Base-by-base conservation (phyloP, 1,140 invertebrate species). In the Steinernema feltiae region DNA sequence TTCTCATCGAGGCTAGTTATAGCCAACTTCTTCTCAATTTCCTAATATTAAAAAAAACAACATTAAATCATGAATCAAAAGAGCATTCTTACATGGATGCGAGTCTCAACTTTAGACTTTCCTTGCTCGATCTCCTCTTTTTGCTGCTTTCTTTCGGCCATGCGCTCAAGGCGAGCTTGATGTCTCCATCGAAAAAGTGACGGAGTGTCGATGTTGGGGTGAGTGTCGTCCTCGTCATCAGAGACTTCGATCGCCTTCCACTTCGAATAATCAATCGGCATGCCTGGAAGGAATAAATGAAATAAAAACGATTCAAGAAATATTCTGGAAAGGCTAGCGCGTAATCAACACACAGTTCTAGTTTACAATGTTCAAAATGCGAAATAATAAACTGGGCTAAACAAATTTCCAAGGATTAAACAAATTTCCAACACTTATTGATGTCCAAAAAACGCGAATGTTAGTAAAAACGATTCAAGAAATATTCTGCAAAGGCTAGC, bases 211-310 rank as follows among this genome's bases (percentile, higher is more conserved):
- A 99, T 97, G 86, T 99, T 99, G 69, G 97, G 97, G 90, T 99
- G 97, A 70, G 94, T 97, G 84, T 99, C 97, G 90, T 99, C 97
- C 90, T 99, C 97, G 90, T 99, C 97, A 88, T 99, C 97, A 30
- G 95, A 98, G 82, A 99, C 80, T 32, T 81, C 80, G 35, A 81
- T 81, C n/a, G 77, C 69, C 72, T 81, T 80, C 80, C 80, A 81
- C 73, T 81, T 81, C 7, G 75, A 78, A 71, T 81, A 81, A 46
- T 81, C 80, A 35, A 81, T 80, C 21, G 80, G 80, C 80, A 81
- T 81, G 53, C 24, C 53, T 63, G 53, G 24, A 63, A 63, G 24
- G 53, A 27, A 41, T 7, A 18, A 18, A 41, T 7, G 18, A 41
- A 41, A 41, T 41, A 41, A 41, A 18, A 41, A 41, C 35, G 18